A percentile compares a stretch with the other conserved stretches of the same genome.
phyloP scores from a whole-genome alignment of 2,888 invertebrate genomes.

The Lasioglossum marginatum region DNA sequence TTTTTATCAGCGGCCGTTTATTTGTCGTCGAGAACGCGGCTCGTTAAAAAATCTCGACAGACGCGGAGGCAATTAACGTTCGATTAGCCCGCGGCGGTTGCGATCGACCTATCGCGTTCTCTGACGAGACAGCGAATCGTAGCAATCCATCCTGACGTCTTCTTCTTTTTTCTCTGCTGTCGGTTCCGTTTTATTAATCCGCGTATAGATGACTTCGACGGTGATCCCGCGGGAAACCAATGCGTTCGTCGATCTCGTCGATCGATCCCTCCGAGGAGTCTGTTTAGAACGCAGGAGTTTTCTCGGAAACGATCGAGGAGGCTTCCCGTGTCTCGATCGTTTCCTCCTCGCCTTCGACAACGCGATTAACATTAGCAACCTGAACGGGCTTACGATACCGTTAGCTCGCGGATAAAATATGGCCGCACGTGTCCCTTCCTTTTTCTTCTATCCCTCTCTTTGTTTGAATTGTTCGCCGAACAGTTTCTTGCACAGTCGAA shows the following conservation, averaged over 20 bases:
- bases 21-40: background rate
- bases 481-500: background rate
- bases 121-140: background rate
- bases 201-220: background rate
- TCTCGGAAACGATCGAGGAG: background rate
- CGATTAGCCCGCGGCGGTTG: slow-evolving; percentile 10
- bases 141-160: background rate
- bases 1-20: background rate
- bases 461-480: background rate
- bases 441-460: background rate
- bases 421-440: background rate
- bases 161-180: background rate
- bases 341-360: background rate
- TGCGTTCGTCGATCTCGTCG: background rate
- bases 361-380: slow-evolving; percentile 10
- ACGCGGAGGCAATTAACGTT: slow-evolving; percentile 9
- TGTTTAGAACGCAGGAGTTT: background rate
- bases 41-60: slow-evolving; percentile 15
- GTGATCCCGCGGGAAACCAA: background rate
- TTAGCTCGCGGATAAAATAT: background rate
- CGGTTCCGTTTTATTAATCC: background rate
- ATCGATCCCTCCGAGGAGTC: background rate
- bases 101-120: background rate
- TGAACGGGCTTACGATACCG: background rate
- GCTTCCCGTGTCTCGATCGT: background rate